Percentiles rank a stretch among this genome's conserved stretches.
Conservation (phyloP, 1,140 invertebrate species). For the Polyergus mexicanus region DNA sequence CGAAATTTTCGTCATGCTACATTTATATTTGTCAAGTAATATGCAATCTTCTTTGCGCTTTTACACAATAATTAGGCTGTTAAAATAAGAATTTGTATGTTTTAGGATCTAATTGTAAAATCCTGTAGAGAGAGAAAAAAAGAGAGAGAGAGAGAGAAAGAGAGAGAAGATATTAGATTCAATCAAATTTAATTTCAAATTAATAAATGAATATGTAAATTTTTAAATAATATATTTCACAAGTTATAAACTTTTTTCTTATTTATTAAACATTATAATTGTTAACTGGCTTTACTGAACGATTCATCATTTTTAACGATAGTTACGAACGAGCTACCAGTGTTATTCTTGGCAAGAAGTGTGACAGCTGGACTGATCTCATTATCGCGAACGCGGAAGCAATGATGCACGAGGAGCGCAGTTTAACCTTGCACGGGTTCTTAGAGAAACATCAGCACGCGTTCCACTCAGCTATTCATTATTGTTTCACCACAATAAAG, state of each 20-base stretch:
- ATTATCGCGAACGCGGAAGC: conserved; percentile 59
- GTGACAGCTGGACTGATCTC: conserved; percentile 57
- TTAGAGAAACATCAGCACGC: neutral
- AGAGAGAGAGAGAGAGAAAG: too few species aligned
- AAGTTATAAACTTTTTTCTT: too few species aligned
- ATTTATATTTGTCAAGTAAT: neutral
- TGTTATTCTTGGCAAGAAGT: conserved; percentile 24
- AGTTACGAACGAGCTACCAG: neutral
- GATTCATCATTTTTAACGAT: neutral
- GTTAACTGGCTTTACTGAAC: neutral
- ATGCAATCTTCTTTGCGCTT: neutral
- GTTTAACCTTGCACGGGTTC: conserved; percentile 60
- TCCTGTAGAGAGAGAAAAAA: neutral
- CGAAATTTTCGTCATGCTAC: neutral
- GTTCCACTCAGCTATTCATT: conserved; percentile 32
- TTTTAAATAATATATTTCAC: too few species aligned
- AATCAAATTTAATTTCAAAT: neutral
- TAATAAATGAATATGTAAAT: neutral
- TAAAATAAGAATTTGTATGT: neutral
- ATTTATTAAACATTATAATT: neutral
- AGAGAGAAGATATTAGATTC: neutral
- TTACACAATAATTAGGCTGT: neutral
- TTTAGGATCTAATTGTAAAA: too few species aligned
- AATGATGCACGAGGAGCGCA: conserved; percentile 41
- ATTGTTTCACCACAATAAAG: conserved; percentile 8